A percentile compares a stretch with the other conserved stretches of the same genome.
Evolutionary conservation across 1,140 invertebrate species (phyloP).

Genomic region (Drosophila grimshawi): DNA sequence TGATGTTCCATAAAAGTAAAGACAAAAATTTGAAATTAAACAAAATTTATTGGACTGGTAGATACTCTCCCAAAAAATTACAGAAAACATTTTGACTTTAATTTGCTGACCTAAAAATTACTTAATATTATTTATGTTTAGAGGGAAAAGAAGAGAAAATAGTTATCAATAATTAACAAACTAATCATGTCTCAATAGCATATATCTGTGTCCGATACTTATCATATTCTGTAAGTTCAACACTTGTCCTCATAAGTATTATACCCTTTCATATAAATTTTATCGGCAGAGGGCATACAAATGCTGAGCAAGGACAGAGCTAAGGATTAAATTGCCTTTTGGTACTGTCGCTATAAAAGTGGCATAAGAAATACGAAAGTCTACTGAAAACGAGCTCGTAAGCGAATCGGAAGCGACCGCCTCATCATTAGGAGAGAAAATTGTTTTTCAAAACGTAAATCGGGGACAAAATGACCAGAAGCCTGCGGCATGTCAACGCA

Average conservation of each 20-base stretch:
- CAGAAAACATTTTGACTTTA: too few species aligned
- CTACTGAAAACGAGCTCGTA: conserved; percentile 30
- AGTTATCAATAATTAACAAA: background rate
- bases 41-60: background rate
- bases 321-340: conserved; percentile 23
- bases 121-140: too few species aligned
- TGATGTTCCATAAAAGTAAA: conserved; percentile 51
- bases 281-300: background rate
- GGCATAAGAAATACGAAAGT: conserved; percentile 29
- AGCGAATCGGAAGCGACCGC: conserved; percentile 56
- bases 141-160: background rate
- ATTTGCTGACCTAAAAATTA: too few species aligned
- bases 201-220: background rate
- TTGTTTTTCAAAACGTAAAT: conserved; percentile 76
- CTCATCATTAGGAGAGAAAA: conserved; percentile 67
- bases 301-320: background rate
- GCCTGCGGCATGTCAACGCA: conserved; percentile 58
- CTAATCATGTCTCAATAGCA: background rate
- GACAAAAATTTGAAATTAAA: conserved; percentile 37
- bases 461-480: conserved; percentile 69
- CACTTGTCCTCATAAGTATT: background rate
- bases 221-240: background rate
- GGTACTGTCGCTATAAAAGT: conserved; percentile 23
- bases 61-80: conserved; percentile 6
- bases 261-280: background rate